These are phyloP conservation scores for Silurus aristotelis DNA, from an alignment of 2,797 vertebrate genomes.

Conservation along the genomic window DNA sequence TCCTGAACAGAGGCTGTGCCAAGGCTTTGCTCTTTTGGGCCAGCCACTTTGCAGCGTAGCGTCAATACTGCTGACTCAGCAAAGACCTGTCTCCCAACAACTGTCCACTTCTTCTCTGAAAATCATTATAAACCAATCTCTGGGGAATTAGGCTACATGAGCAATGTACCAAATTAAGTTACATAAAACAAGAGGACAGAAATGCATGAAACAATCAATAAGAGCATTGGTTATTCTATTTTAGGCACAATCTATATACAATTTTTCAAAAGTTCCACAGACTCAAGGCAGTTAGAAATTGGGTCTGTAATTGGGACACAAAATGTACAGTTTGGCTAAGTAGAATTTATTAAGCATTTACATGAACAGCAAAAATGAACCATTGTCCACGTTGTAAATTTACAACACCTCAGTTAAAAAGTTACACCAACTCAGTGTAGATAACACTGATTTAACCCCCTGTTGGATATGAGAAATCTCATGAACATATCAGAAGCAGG, in stretches of 20 bases:
- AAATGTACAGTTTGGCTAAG: conserved; percentile 25
- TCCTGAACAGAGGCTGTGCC: conserved; percentile 42
- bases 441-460: conserved; percentile 16
- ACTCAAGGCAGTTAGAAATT: conserved; percentile 57
- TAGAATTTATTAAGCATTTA: not conserved
- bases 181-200: conserved; percentile 20
- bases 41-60: conserved; percentile 57
- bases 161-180: conserved; percentile 45
- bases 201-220: conserved; percentile 16
- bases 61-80: conserved; percentile 30
- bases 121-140: conserved; percentile 25
- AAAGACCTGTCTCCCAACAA: conserved; percentile 13
- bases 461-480: conserved; percentile 24
- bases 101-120: conserved; percentile 23
- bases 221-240: conserved; percentile 34
- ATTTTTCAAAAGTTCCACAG: conserved; percentile 29
- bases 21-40: conserved; percentile 56
- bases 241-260: conserved; percentile 20
- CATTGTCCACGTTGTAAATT: not conserved
- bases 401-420: not conserved
- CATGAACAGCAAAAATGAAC: not conserved
- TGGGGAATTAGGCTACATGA: conserved; percentile 35
- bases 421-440: not conserved
- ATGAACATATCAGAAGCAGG: conserved; percentile 17
- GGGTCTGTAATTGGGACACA: conserved; percentile 65